Percentiles rank a stretch among this genome's conserved stretches.
phyloP scores from a whole-genome alignment of 2,113 vertebrate species.

The Argyrosomus japonicus region DNA sequence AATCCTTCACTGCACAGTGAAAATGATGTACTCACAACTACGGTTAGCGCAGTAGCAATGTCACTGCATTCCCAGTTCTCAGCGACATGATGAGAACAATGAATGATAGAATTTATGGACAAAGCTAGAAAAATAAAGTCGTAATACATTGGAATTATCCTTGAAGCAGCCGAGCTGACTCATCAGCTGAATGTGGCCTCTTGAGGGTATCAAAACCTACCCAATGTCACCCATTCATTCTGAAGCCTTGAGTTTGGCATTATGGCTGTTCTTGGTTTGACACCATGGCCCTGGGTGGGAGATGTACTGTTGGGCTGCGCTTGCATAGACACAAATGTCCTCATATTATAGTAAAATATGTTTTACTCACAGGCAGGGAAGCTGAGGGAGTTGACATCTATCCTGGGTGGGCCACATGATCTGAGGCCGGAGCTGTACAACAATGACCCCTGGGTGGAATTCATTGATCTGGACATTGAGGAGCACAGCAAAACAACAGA shows the following conservation, averaged over 20 bases:
- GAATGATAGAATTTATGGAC: neutral
- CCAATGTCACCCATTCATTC: no score
- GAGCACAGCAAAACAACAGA: constrained; percentile 85
- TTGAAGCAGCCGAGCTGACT: neutral
- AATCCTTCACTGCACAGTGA: neutral
- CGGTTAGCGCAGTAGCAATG: neutral
- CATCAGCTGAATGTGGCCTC: neutral
- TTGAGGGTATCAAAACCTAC: neutral
- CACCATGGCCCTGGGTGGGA: no score
- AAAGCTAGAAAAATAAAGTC: neutral
- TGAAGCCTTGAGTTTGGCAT: no score
- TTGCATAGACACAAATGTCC: no score
- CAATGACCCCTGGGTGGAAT: constrained; percentile 95
- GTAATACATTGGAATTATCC: neutral
- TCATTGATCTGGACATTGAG: constrained; percentile 95
- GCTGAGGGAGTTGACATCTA: constrained; percentile 91
- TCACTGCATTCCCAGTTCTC: neutral
- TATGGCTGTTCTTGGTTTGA: no score
- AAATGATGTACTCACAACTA: neutral
- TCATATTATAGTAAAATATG: no score
- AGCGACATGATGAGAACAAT: neutral
- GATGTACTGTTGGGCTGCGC: no score
- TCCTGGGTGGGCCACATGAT: constrained; percentile 87
- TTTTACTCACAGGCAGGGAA: constrained; percentile 90
- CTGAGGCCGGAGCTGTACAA: constrained; percentile 88